Evolutionary conservation across 2,113 vertebrate species (phyloP), one percentile per base, ranked within the genome.

Genomic region (Daubentonia madagascariensis): DNA sequence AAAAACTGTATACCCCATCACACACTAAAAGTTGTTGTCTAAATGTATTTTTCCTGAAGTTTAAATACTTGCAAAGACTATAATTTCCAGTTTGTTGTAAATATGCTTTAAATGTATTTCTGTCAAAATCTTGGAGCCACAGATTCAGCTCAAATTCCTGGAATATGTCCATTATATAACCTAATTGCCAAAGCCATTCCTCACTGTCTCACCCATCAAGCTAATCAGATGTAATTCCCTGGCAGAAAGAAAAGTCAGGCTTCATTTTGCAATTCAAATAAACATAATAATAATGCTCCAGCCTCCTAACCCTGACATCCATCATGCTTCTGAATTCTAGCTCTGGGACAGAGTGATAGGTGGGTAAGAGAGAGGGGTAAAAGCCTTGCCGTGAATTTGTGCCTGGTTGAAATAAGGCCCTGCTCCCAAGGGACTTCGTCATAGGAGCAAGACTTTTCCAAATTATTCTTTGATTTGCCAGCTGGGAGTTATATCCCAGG

Each of bases 221-320:
- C 30, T 88, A 52, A 94, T 88, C 68, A 88, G 37, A 96, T 30
- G 84, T n/a, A 76, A 85, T 48, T 87, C 9, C 67, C 48, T 14
- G 22, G 94, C 67, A 12, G 48, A 96, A 45, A 89, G 8, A n/a
- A 57, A 89, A 50, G 43, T 28, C 25, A 48, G 43, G 85, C 81
- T 96, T 92, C 63, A 80, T 95, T 85, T 80, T 89, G 52, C 78
- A 73, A 59, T 35, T 78, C 83, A 84, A 5, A 84, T 90, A 73
- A 96, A 86, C 25, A 10, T 13, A 45, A 28, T 20, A 61, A 72
- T 57, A 57, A 57, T 57, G 54, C 22, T 22, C 28, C 6, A 57
- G 5, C 40, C 54, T 52, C 20, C 50, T 63, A 32, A 13, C 2
- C 4, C 61, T 72, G 40, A 37, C 63, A 73, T 8, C 45, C 9